Evolutionary conservation across 1,140 invertebrate species (phyloP).

Genomic region (Trypoxylus dichotomus): DNA sequence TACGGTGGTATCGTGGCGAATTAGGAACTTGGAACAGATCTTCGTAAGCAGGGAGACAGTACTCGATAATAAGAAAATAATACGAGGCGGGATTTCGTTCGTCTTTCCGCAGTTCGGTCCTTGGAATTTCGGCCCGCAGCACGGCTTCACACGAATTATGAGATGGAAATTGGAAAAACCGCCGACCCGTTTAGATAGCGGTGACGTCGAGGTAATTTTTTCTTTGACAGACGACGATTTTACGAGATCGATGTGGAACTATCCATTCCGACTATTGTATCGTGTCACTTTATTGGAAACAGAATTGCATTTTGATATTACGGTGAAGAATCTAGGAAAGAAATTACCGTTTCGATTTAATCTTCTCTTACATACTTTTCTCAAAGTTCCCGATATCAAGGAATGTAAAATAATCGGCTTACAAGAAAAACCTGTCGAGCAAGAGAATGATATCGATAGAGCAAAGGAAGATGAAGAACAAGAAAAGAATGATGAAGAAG

Average conservation of each 20-base stretch:
- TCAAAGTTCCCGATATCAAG: constrained; percentile 34
- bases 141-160: constrained; percentile 40
- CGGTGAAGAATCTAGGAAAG: constrained; percentile 33
- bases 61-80: constrained; percentile 32
- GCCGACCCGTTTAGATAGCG: constrained; percentile 26
- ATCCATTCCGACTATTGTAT: not conserved
- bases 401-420: constrained; percentile 31
- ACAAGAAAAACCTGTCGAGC: not conserved
- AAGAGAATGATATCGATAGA: not conserved
- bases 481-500: not conserved
- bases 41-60: constrained; percentile 36
- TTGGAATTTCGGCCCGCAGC: constrained; percentile 37
- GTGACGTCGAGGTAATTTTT: not conserved
- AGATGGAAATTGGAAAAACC: constrained; percentile 36
- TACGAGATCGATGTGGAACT: constrained; percentile 4
- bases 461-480: not conserved
- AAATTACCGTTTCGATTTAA: constrained; percentile 35
- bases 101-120: constrained; percentile 38
- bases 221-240: not conserved
- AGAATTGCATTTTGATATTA: constrained; percentile 31
- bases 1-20: constrained; percentile 42
- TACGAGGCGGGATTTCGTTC: constrained; percentile 39
- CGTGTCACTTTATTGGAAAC: constrained; percentile 11
- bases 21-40: constrained; percentile 41
- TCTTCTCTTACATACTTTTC: constrained; percentile 32